Conservation (phyloP, 2,888 invertebrate species). For the Heliconius aoede region DNA sequence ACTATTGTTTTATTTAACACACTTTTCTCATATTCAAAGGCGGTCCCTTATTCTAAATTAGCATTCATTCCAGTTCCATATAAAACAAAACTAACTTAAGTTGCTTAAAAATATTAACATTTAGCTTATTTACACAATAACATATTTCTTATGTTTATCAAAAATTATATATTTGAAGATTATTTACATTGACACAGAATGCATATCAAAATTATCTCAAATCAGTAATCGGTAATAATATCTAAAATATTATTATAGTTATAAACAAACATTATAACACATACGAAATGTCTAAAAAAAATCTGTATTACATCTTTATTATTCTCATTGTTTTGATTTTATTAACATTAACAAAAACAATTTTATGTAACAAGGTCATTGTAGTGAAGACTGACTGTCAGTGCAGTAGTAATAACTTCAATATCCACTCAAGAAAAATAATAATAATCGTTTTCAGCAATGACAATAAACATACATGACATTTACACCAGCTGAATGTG, state of each 20-base stretch:
- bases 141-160: constrained; percentile 22
- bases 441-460: not conserved
- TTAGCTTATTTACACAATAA: constrained; percentile 44
- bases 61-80: constrained; percentile 29
- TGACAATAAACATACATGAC: not conserved
- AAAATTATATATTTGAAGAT: constrained; percentile 30
- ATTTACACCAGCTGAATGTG: not conserved
- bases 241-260: constrained; percentile 22
- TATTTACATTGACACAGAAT: constrained; percentile 42
- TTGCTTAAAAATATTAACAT: constrained; percentile 32
- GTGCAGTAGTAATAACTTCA: not conserved
- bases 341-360: too few species aligned
- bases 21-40: constrained; percentile 41
- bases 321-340: not conserved
- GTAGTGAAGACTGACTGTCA: not conserved
- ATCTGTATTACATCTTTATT: not conserved
- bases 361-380: not conserved
- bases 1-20: constrained; percentile 40
- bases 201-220: constrained; percentile 17
- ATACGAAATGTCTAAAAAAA: not conserved
- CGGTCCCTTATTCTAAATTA: constrained; percentile 44
- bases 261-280: constrained; percentile 3
- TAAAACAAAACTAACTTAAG: constrained; percentile 18
- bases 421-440: not conserved
- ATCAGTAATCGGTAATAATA: constrained; percentile 21